Conservation (phyloP, 2,888 invertebrate species). For the Drosophila suboccidentalis region DNA sequence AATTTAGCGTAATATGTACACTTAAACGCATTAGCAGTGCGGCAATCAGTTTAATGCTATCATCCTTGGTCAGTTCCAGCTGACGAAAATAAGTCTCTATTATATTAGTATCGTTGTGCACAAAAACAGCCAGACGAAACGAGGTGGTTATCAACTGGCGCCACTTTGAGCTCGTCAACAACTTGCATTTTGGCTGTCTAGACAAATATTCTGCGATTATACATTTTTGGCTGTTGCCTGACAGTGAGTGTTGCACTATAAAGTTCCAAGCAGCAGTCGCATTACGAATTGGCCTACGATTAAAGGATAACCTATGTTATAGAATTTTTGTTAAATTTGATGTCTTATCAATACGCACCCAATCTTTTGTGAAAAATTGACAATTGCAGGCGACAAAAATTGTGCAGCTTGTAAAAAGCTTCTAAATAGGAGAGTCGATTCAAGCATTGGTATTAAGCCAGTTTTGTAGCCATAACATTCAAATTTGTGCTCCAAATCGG, state of each 20-base stretch:
- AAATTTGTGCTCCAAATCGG: conserved; percentile 31
- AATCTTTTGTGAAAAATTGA: neutral
- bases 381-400: conserved; percentile 25
- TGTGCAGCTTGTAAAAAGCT: conserved; percentile 34
- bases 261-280: conserved; percentile 35
- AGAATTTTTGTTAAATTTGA: neutral
- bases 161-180: conserved; percentile 29
- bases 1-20: conserved; percentile 36
- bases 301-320: neutral
- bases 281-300: conserved; percentile 32
- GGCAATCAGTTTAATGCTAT: conserved; percentile 37
- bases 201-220: conserved; percentile 29
- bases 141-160: conserved; percentile 30
- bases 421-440: conserved; percentile 37
- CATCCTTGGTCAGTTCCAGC: conserved; percentile 35
- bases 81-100: conserved; percentile 27
- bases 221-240: conserved; percentile 5
- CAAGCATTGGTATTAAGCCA: conserved; percentile 49
- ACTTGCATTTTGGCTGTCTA: conserved; percentile 26
- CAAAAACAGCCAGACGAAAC: conserved; percentile 54
- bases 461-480: conserved; percentile 53
- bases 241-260: conserved; percentile 25
- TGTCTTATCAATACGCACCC: conserved; percentile 18
- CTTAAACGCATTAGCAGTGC: conserved; percentile 50
- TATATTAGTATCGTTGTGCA: conserved; percentile 38